Evolutionary conservation across 2,113 vertebrate genomes (phyloP).

Genomic region (Stictonetta naevosa): DNA sequence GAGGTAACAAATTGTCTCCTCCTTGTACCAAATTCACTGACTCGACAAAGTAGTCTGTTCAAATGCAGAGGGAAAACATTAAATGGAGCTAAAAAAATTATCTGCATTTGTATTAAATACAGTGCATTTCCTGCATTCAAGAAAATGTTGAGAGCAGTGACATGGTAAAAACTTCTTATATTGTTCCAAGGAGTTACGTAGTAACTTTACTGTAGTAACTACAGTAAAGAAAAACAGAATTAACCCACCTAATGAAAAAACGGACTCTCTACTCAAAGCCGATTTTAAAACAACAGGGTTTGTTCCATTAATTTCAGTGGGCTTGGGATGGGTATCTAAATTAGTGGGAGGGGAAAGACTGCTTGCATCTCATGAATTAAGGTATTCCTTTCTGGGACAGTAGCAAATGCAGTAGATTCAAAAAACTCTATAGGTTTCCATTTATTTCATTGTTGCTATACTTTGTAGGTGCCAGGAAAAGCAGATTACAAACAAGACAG

Average conservation of each 20-base stretch:
- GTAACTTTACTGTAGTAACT: background rate
- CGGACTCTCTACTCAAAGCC: background rate
- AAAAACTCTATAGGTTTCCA: background rate
- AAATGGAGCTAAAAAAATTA: slow-evolving; percentile 24
- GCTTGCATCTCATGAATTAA: background rate
- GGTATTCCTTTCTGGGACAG: background rate
- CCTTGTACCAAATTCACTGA: slow-evolving; percentile 49
- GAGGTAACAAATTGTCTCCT: slow-evolving; percentile 70
- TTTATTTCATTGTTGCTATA: background rate
- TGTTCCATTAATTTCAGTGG: background rate
- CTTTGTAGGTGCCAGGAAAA: background rate
- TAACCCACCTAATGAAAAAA: background rate
- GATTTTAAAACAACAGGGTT: background rate
- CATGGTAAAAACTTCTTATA: background rate
- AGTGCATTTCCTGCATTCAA: background rate
- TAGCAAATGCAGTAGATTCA: background rate
- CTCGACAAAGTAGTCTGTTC: slow-evolving; percentile 28
- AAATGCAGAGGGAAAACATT: slow-evolving; percentile 24
- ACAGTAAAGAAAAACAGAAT: background rate
- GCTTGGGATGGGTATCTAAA: background rate
- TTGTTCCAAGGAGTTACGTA: background rate
- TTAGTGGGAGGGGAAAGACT: rapidly evolving
- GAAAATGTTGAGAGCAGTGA: background rate
- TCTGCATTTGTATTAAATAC: background rate
- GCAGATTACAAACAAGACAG: background rate